phyloP scores from a whole-genome alignment of 2,113 vertebrate species.

The Epinephelus fuscoguttatus region DNA sequence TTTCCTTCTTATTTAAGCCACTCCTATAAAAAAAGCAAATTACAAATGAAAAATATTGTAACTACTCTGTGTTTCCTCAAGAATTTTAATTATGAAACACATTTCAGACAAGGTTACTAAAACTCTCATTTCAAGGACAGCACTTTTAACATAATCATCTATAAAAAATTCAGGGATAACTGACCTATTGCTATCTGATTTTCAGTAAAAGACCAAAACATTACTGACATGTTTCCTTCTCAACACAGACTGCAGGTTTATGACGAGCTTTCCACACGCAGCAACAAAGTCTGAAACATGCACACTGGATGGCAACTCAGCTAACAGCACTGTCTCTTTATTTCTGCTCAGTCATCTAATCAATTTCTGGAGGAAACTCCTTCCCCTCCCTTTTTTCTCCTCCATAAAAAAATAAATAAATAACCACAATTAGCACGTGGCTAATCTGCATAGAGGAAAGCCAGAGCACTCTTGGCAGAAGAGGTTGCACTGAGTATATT shows the following conservation, averaged over 20 bases:
- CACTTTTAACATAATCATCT: too few relatives aligned
- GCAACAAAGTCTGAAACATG: neutral
- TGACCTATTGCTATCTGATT: neutral
- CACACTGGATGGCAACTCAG: constrained; percentile 18
- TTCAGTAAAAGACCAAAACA: neutral
- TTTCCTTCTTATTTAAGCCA: neutral
- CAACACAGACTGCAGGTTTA: neutral
- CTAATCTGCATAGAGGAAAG: constrained; percentile 97
- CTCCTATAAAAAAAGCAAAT: too few relatives aligned
- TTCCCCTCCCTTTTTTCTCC: constrained; percentile 45
- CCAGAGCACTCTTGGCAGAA: constrained; percentile 88
- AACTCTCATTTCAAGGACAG: neutral
- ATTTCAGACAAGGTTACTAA: neutral
- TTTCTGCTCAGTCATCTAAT: constrained; percentile 73
- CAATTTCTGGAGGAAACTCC: constrained; percentile 66
- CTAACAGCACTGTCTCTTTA: constrained; percentile 6
- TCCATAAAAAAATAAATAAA: constrained; percentile 84
- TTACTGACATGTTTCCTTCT: neutral
- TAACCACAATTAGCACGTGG: constrained; percentile 93
- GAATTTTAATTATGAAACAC: too few relatives aligned
- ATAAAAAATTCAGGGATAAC: neutral
- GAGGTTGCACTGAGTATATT: constrained; percentile 86
- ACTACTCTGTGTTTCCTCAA: neutral
- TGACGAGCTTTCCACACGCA: neutral
- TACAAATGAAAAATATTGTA: neutral